phyloP scores from a whole-genome alignment of 23 tunicate species.

The Halocynthia roretzi region DNA sequence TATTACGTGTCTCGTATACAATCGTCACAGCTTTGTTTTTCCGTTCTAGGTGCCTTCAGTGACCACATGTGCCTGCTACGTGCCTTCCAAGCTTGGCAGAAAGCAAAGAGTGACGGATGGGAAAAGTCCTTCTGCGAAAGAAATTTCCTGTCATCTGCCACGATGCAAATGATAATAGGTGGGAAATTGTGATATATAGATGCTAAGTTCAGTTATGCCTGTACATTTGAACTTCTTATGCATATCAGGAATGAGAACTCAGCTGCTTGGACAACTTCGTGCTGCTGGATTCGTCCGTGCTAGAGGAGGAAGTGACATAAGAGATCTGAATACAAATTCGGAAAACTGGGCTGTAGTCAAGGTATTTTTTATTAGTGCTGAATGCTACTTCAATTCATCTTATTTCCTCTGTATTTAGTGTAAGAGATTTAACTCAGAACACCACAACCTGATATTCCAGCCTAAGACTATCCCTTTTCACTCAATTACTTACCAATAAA shows the following conservation, averaged over 20 bases:
- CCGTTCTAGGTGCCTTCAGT: constrained; percentile 63
- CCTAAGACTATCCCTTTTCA: no score
- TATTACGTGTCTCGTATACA: background rate
- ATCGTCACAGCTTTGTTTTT: background rate
- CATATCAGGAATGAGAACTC: constrained; percentile 76
- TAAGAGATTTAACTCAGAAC: no score
- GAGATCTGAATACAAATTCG: constrained; percentile 85
- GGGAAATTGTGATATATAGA: constrained; percentile 1
- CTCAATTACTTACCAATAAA: no score
- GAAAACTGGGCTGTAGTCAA: constrained; percentile 99
- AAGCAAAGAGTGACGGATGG: constrained; percentile 92
- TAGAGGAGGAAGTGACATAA: constrained; percentile 83
- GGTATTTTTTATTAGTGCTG: constrained; percentile 20
- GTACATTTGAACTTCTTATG: background rate
- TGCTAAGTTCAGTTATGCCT: background rate
- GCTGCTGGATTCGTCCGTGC: constrained; percentile 97
- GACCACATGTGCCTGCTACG: constrained; percentile 84
- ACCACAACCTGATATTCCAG: no score
- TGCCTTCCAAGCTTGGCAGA: constrained; percentile 91
- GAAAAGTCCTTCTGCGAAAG: constrained; percentile 64
- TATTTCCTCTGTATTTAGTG: no score
- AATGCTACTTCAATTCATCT: background rate
- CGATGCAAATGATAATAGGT: constrained; percentile 96
- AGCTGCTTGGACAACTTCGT: constrained; percentile 89
- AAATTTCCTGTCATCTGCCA: constrained; percentile 76